Conservation (phyloP, 2,888 invertebrate species). For the Leptopilina myrica region DNA sequence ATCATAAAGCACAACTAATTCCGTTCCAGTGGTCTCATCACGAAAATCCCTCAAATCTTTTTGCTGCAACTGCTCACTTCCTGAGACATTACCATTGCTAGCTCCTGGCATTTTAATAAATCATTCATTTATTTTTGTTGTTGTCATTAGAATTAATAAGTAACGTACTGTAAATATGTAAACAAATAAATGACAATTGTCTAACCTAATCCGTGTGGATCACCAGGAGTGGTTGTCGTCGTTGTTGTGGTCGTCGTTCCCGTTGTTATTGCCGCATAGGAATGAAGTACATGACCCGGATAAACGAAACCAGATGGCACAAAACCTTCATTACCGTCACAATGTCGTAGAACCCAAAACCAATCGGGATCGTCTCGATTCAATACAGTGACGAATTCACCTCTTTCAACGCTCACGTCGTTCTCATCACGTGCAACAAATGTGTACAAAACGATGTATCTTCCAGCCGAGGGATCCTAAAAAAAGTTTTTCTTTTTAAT, state of each 20-base stretch:
- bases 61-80: constrained; percentile 68
- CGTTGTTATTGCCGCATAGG: constrained; percentile 71
- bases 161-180: neutral
- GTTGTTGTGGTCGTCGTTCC: constrained; percentile 66
- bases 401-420: constrained; percentile 94
- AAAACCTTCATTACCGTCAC: constrained; percentile 96
- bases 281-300: constrained; percentile 80
- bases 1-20: constrained; percentile 95
- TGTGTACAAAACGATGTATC: constrained; percentile 94
- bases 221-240: constrained; percentile 65
- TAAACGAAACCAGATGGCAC: constrained; percentile 96
- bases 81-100: constrained; percentile 66
- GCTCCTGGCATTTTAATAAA: constrained; percentile 59
- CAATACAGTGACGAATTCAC: constrained; percentile 96
- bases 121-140: neutral
- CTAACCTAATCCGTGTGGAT: constrained; percentile 70
- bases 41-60: constrained; percentile 73
- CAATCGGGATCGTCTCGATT: constrained; percentile 97
- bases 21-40: constrained; percentile 82
- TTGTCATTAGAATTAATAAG: neutral
- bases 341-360: constrained; percentile 94
- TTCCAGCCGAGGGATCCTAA: constrained; percentile 88
- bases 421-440: constrained; percentile 96
- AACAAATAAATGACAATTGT: constrained; percentile 9
- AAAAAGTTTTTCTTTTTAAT: neutral